Percentiles rank a stretch among this genome's conserved stretches.
Conservation (phyloP, 2,888 invertebrate genomes). For the Harpalus rubripes region DNA sequence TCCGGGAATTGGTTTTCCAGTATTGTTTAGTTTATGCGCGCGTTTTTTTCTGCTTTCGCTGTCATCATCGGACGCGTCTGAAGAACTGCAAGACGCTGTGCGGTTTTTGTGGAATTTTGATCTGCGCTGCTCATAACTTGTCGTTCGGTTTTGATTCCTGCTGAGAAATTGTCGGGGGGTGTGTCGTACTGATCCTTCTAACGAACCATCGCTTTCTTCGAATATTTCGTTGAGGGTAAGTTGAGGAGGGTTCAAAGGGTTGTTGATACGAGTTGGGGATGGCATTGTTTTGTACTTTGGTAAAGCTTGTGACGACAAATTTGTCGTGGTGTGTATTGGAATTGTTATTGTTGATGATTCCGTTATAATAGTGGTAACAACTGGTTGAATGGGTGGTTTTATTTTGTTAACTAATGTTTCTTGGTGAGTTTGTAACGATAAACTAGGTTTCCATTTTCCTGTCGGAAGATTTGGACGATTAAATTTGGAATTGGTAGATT, state of each 20-base stretch:
- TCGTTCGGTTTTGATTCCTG: constrained; percentile 73
- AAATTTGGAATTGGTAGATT: constrained; percentile 68
- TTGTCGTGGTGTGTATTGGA: constrained; percentile 77
- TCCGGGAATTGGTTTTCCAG: constrained; percentile 81
- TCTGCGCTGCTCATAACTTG: constrained; percentile 80
- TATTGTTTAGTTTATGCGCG: constrained; percentile 84
- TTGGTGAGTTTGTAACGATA: constrained; percentile 70
- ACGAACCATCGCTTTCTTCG: constrained; percentile 81
- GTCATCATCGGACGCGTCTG: constrained; percentile 94
- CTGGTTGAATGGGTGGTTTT: constrained; percentile 68
- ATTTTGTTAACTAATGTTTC: constrained; percentile 71
- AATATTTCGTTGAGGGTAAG: constrained; percentile 83
- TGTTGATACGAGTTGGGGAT: constrained; percentile 77
- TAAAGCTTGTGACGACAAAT: constrained; percentile 73
- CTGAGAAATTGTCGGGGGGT: constrained; percentile 74
- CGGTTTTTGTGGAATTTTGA: constrained; percentile 86
- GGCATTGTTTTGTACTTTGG: constrained; percentile 82
- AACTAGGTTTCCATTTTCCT: constrained; percentile 67
- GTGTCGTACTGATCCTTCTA: constrained; percentile 71
- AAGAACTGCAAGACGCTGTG: constrained; percentile 95
- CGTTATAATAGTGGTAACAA: constrained; percentile 76
- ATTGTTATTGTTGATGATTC: constrained; percentile 80
- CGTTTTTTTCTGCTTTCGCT: constrained; percentile 91
- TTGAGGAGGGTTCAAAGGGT: constrained; percentile 76
- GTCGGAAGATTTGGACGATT: constrained; percentile 59